Evolutionary conservation across 2,888 invertebrate genomes (phyloP).

Genomic region (Tortrix viridana): DNA sequence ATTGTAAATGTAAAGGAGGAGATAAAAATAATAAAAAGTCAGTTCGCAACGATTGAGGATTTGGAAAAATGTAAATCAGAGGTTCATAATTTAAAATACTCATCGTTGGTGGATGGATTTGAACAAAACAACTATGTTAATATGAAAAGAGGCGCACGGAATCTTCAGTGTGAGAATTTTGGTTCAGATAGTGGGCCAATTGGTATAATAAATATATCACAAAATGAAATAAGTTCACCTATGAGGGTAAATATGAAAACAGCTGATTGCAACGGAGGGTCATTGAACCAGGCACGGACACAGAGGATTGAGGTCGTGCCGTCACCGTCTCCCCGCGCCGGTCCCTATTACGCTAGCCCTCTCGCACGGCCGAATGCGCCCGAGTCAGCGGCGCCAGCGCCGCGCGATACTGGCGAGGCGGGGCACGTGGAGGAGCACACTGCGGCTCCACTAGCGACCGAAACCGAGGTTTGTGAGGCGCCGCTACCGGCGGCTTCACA

Average conservation of each 20-base stretch:
- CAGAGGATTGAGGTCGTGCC: too few species aligned
- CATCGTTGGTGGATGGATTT: background rate
- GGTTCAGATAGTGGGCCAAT: constrained; percentile 5
- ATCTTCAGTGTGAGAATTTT: background rate
- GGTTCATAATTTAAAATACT: background rate
- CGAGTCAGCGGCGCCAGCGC: too few species aligned
- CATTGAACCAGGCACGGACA: too few species aligned
- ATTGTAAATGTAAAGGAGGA: background rate
- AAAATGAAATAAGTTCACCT: too few species aligned
- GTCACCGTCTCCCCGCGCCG: too few species aligned
- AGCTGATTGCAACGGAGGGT: too few species aligned
- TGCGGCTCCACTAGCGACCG: background rate
- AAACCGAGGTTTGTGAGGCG: too few species aligned
- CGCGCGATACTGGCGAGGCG: background rate
- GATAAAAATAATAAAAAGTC: background rate
- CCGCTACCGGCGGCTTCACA: too few species aligned
- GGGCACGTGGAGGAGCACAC: background rate
- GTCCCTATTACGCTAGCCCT: too few species aligned
- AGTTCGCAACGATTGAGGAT: background rate
- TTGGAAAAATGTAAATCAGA: background rate
- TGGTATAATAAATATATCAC: too few species aligned
- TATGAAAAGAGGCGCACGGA: background rate
- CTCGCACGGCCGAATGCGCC: background rate
- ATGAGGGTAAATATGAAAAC: too few species aligned
- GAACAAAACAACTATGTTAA: background rate